A percentile compares a stretch with the other conserved stretches of the same genome.
These are phyloP conservation scores for Drosophila sturtevanti DNA, from an alignment of 1,140 invertebrate species.

Conservation along the genomic window DNA sequence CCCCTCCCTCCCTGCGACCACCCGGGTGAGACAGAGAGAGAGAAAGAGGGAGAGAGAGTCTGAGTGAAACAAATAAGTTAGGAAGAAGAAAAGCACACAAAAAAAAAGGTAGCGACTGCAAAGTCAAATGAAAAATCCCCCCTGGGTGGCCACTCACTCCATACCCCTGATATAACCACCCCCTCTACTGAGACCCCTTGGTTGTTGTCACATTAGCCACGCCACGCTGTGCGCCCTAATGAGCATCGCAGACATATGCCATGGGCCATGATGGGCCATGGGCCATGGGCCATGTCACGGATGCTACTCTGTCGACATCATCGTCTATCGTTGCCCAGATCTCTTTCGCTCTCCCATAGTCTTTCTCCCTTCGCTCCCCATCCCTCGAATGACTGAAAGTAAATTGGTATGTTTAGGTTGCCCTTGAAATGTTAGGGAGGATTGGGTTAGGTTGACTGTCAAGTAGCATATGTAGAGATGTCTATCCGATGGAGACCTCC, in stretches of 20 bases:
- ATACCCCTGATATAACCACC: slow-evolving; percentile 10
- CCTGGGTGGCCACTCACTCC: slow-evolving; percentile 35
- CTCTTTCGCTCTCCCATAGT: slow-evolving; percentile 27
- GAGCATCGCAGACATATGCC: slow-evolving; percentile 76
- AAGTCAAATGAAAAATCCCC: slow-evolving; percentile 73
- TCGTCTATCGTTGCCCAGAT: slow-evolving; percentile 55
- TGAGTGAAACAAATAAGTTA: slow-evolving; percentile 55
- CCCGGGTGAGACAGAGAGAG: neutral
- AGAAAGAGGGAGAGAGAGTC: neutral
- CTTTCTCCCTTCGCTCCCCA: neutral
- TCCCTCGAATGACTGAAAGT: slow-evolving; percentile 25
- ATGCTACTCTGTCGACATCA: slow-evolving; percentile 25
- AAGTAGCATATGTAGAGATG: slow-evolving; percentile 12
- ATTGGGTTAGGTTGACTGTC: neutral
- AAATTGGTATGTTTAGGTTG: slow-evolving; percentile 67
- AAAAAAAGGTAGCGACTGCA: slow-evolving; percentile 51
- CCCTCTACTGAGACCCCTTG: slow-evolving; percentile 7
- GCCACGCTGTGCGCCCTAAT: slow-evolving; percentile 76
- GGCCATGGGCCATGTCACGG: slow-evolving; percentile 22
- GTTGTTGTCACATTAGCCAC: slow-evolving; percentile 75
- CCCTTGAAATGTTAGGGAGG: slow-evolving; percentile 45
- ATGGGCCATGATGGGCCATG: slow-evolving; percentile 45
- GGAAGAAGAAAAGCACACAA: slow-evolving; percentile 14
- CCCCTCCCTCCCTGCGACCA: neutral
- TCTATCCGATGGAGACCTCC: slow-evolving; percentile 19